Evolutionary conservation across 2,888 invertebrate species (phyloP).

Genomic region (Didymodactylos carnosus): DNA sequence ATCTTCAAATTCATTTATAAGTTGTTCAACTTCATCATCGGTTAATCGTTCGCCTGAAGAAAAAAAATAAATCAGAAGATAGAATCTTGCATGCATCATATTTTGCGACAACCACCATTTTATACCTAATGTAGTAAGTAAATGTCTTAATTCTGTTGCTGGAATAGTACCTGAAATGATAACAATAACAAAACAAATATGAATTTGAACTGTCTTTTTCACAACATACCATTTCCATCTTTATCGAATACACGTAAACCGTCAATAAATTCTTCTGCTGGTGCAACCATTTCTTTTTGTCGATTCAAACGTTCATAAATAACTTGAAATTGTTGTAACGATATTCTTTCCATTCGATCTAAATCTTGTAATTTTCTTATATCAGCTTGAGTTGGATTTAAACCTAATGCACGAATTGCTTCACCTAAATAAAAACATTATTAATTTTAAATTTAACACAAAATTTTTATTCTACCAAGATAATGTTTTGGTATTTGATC

Average conservation of each 20-base stretch:
- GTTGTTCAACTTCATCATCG: conserved; percentile 77
- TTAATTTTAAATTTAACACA: too few species aligned
- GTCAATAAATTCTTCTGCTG: conserved; percentile 89
- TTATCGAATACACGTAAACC: conserved; percentile 91
- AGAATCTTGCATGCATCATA: background rate
- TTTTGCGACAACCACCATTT: background rate
- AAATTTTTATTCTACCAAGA: too few species aligned
- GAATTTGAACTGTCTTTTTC: too few species aligned
- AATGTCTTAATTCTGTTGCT: conserved; percentile 85
- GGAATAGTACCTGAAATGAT: conserved; percentile 96
- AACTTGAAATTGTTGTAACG: conserved; percentile 92
- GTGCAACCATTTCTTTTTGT: background rate
- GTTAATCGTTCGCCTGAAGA: conserved; percentile 66
- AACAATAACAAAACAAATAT: too few species aligned
- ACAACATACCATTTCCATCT: conserved; percentile 56
- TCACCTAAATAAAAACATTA: conserved; percentile 95
- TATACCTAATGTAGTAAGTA: conserved; percentile 60
- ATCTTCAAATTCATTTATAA: conserved; percentile 87
- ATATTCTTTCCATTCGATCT: conserved; percentile 59
- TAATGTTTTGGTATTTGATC: conserved; percentile 87
- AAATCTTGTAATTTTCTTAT: too few species aligned
- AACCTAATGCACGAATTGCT: conserved; percentile 79
- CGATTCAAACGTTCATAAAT: conserved; percentile 76
- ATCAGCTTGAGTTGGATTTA: conserved; percentile 95
- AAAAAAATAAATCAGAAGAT: too few species aligned